Base-by-base conservation (phyloP, 2,888 invertebrate species). In the Platycheirus rosarum region DNA sequence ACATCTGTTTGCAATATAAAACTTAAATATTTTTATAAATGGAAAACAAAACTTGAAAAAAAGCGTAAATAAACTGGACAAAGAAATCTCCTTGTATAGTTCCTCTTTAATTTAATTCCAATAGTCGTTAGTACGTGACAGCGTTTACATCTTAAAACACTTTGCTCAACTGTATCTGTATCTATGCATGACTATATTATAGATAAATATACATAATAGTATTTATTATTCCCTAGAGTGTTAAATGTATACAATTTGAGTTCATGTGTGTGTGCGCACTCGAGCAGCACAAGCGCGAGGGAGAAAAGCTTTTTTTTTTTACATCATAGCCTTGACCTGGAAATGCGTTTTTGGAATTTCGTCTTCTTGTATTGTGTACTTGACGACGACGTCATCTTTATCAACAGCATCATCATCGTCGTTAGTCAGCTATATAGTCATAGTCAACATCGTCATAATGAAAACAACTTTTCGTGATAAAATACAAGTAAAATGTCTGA, bases 321-420 rank as follows among this genome's bases (percentile, higher is more conserved):
- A 63, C 62, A 80, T 85, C 84, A 71, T 87, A 89, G 89, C 89
- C 89, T 89, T 89, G 89, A 90, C 89, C 89, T 89, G 89, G 76
- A 90, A 88, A 89, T 87, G 86, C 85, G 86, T 85, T 86, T 85
- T 86, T 85, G 84, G 85, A 70, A 69, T 74, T 84, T 84, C 9
- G 44, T 74, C 69, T 68, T 78, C 46, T 49, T 76, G 53, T 68
- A 53, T 37, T 48, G 42, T 68, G 26, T 60, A 49, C 68, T 62
- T 82, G 82, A 62, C 77, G 82, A 62, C 77, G 62, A 82, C 82
- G 82, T 82, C 82, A 82, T 82, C 66, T 73, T 68, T 14, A 46
- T 48, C 76, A 73, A 46, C 66, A 29, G 14, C 48, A 14, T 49
- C 48, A 14, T 49, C 78, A 69, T 79, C 74, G 60, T 70, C 60